Evolutionary conservation across 2,797 vertebrate genomes (phyloP).

Genomic region (Pantherophis alleghaniensis): DNA sequence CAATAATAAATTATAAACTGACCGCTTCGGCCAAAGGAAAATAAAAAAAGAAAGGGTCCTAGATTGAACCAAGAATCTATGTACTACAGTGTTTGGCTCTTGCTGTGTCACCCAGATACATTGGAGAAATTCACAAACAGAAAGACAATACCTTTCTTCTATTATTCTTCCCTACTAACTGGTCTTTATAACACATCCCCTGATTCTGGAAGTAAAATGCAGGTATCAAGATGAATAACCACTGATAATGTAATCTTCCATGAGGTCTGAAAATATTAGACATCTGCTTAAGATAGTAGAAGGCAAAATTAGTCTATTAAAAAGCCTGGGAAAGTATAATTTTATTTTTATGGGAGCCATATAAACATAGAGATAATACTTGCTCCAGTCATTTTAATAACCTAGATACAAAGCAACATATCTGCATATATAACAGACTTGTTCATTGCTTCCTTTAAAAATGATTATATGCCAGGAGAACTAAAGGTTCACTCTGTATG

Average conservation of each 20-base stretch:
- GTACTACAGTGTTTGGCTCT: not conserved
- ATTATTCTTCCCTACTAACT: not conserved
- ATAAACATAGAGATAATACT: not conserved
- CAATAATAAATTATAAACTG: not conserved
- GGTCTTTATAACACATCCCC: not conserved
- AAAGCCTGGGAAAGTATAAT: not conserved
- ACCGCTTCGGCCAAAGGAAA: not conserved
- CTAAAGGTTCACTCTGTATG: not conserved
- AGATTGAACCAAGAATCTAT: not conserved
- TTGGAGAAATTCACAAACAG: not conserved
- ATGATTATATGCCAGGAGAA: not conserved
- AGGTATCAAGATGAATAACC: not conserved
- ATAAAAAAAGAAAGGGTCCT: not conserved
- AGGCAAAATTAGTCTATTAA: not conserved
- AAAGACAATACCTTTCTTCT: not conserved
- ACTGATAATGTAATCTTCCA: not conserved
- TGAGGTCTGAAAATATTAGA: not conserved
- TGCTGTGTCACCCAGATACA: not conserved
- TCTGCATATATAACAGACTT: not conserved
- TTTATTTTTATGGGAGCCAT: not conserved
- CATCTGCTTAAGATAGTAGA: not conserved
- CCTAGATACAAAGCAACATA: not conserved
- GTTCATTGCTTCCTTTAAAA: not conserved
- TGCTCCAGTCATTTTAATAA: no score
- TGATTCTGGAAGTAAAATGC: not conserved